Base-by-base conservation (phyloP, 2,113 vertebrate species). In the Merops nubicus region DNA sequence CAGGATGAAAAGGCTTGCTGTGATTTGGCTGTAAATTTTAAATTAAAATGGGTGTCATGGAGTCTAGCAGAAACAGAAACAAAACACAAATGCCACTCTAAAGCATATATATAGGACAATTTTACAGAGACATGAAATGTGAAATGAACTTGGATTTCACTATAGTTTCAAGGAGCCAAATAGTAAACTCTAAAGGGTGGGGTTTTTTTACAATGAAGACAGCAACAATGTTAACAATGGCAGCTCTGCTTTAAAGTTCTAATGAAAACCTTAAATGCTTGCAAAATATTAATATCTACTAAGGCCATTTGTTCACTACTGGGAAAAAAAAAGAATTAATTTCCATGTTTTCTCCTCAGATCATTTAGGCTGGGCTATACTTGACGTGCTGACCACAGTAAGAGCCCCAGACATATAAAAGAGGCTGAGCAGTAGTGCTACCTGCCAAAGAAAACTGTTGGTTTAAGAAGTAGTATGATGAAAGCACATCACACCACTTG, bases 381-480 rank as follows among this genome's bases (percentile, higher is more conserved):
- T 95, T 64, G 90, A 81, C 95, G 64, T 17, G 23, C 67, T 91
- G 76, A 96, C 91, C 95, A 96, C 93, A 96, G 68, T 96, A 92
- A 96, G 95, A 97, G 65, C 65, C 86, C 92, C 86, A 97, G 96
- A 97, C 96, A 80, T 77, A 96, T 89, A 96, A 96, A 96, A 95
- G 57, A 96, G 83, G 53, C 90, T 63, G 53, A 95, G 81, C 48
- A 78, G 81, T 94, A 90, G 57, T 20, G 64, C 42, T 74, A 76
- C 60, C 50, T 96, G 97, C 97, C 97, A 97, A 97, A 93, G 75
- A 96, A 25, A 97, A 97, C 91, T 97, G 89, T 97, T 96, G 94
- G 90, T 93, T 95, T 97, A 96, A 96, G 93, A 88, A 90, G 75
- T 45, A 82, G 57, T 85, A 93, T 43, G 62, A 54, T 67, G 57